These are phyloP conservation scores for Cantharis rufa DNA, from an alignment of 2,888 invertebrate species.

Conservation along the genomic window DNA sequence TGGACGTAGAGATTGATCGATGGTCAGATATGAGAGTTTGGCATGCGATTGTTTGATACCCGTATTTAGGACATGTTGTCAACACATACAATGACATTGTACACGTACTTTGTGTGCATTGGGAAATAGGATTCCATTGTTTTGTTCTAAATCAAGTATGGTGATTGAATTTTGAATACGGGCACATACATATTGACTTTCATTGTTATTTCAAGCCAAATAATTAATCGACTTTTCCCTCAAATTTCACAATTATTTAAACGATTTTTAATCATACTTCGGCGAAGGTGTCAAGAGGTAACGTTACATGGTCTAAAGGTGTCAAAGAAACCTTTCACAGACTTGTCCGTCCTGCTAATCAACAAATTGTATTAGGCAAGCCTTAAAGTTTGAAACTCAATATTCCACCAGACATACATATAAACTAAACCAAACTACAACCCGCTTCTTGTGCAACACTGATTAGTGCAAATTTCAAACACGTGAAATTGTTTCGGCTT, in stretches of 20 bases:
- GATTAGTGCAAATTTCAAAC: neutral
- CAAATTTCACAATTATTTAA: neutral
- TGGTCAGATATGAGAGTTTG: constrained; percentile 25
- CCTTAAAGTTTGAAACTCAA: constrained; percentile 25
- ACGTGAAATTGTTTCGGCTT: neutral
- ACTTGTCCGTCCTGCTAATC: constrained; percentile 17
- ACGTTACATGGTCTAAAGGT: constrained; percentile 32
- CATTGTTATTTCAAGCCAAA: constrained; percentile 21
- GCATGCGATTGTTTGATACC: constrained; percentile 25
- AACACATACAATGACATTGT: constrained; percentile 26
- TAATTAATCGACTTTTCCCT: constrained; percentile 25
- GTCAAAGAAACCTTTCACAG: constrained; percentile 38
- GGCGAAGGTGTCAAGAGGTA: constrained; percentile 34
- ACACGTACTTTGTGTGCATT: constrained; percentile 30
- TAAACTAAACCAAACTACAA: constrained; percentile 8
- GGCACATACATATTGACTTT: constrained; percentile 19
- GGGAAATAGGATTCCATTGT: constrained; percentile 28
- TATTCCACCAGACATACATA: constrained; percentile 6
- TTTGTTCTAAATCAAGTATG: constrained; percentile 29
- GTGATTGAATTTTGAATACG: constrained; percentile 29
- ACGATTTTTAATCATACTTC: constrained; percentile 9
- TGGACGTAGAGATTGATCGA: constrained; percentile 26
- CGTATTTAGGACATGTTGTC: constrained; percentile 28
- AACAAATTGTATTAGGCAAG: constrained; percentile 23
- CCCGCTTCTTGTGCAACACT: neutral